Conservation (phyloP, 2,888 invertebrate genomes). For the Polydrusus cervinus region DNA sequence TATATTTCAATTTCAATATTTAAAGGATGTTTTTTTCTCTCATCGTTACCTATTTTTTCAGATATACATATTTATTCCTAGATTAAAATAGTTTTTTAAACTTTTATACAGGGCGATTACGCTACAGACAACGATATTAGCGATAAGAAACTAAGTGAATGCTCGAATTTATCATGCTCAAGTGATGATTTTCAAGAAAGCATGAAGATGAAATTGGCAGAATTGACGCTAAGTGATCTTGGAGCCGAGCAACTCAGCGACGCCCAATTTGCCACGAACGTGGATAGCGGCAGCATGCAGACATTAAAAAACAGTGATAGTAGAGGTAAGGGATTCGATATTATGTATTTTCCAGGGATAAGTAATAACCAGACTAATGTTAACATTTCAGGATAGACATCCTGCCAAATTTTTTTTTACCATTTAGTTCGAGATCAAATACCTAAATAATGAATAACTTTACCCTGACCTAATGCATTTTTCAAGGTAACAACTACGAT, state of each 20-base stretch:
- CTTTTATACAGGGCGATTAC: conserved; percentile 55
- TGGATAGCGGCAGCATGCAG: conserved; percentile 39
- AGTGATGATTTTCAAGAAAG: conserved; percentile 64
- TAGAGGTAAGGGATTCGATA: conserved; percentile 36
- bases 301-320: conserved; percentile 27
- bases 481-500: background rate
- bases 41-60: too few relatives aligned
- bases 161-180: conserved; percentile 67
- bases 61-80: too few relatives aligned
- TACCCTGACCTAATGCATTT: too few relatives aligned
- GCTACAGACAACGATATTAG: conserved; percentile 68
- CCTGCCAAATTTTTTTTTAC: too few relatives aligned
- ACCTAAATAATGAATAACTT: background rate
- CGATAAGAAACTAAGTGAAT: conserved; percentile 67
- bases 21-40: too few relatives aligned
- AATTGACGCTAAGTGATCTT: conserved; percentile 26
- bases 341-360: conserved; percentile 28
- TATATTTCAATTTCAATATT: too few relatives aligned
- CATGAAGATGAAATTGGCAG: conserved; percentile 40
- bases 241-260: conserved; percentile 18
- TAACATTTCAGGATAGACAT: too few relatives aligned
- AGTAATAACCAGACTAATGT: too few relatives aligned
- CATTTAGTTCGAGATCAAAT: too few relatives aligned
- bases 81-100: background rate
- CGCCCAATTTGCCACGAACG: background rate